Conservation (phyloP, 64 coral and sea anemone species). For the Stylophora pistillata region DNA sequence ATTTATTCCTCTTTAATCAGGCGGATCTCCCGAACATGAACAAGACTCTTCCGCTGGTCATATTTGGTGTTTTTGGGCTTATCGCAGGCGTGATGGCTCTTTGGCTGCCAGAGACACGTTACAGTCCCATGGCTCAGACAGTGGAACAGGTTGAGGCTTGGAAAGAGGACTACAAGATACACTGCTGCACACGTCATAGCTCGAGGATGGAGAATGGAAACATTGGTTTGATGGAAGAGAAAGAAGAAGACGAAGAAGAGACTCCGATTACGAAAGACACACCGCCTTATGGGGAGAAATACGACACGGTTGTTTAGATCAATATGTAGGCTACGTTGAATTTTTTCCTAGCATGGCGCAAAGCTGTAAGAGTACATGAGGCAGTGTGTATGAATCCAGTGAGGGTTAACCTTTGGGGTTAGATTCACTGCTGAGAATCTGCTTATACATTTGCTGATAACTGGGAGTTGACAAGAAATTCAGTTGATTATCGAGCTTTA, state of each 20-base stretch:
- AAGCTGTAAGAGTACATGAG: too few relatives aligned
- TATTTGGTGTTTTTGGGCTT: slow-evolving; percentile 74
- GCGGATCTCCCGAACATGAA: slow-evolving; percentile 73
- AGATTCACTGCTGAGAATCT: too few relatives aligned
- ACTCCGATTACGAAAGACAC: background rate
- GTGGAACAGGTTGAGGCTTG: slow-evolving; percentile 77
- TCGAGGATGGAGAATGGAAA: background rate
- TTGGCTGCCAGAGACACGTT: slow-evolving; percentile 82
- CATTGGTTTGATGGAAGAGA: background rate
- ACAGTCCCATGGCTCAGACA: slow-evolving; percentile 78
- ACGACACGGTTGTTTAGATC: background rate
- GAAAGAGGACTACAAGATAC: slow-evolving; percentile 75
- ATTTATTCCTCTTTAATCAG: background rate
- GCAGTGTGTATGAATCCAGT: too few relatives aligned
- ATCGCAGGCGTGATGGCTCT: slow-evolving; percentile 66
- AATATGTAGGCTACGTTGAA: background rate
- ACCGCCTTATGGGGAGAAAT: background rate
- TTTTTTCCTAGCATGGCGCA: too few relatives aligned
- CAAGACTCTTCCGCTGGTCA: slow-evolving; percentile 75
- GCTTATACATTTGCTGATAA: too few relatives aligned
- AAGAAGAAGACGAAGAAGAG: background rate
- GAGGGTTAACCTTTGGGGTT: too few relatives aligned
- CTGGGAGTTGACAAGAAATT: too few relatives aligned
- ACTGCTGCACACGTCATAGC: slow-evolving; percentile 32
- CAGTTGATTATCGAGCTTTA: too few relatives aligned